phyloP scores from a whole-genome alignment of 30 jellyfish, hydroid and myxozoan species.

The Sanderia malayensis region DNA sequence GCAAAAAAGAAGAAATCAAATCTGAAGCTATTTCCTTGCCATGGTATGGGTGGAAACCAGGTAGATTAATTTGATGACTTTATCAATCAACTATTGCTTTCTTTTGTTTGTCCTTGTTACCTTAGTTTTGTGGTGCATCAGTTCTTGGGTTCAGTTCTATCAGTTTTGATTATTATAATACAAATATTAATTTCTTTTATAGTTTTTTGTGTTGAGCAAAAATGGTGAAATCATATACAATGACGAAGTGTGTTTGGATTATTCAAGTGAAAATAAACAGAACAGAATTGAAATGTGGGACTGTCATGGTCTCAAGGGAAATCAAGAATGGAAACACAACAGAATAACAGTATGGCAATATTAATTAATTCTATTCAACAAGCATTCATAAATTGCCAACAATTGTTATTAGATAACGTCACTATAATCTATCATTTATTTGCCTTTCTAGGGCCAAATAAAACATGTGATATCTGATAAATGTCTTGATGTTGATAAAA shows the following conservation, averaged over 20 bases:
- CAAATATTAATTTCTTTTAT: neutral
- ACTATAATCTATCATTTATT: neutral
- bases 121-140: too few relatives aligned
- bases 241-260: conserved; percentile 89
- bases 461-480: conserved; percentile 60
- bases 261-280: conserved; percentile 43
- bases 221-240: conserved; percentile 79
- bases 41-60: conserved; percentile 97
- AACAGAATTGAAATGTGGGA: conserved; percentile 74
- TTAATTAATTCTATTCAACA: too few relatives aligned
- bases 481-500: conserved; percentile 73
- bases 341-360: conserved; percentile 59
- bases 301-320: conserved; percentile 89
- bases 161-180: too few relatives aligned
- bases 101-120: too few relatives aligned
- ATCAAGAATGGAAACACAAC: conserved; percentile 81
- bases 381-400: too few relatives aligned
- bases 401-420: too few relatives aligned
- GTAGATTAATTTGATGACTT: too few relatives aligned
- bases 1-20: conserved; percentile 62
- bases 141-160: too few relatives aligned
- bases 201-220: conserved; percentile 76
- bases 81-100: too few relatives aligned
- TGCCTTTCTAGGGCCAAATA: conserved; percentile 61
- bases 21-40: conserved; percentile 73